Base-by-base conservation (phyloP, 2,797 vertebrate genomes). In the Todus mexicanus region DNA sequence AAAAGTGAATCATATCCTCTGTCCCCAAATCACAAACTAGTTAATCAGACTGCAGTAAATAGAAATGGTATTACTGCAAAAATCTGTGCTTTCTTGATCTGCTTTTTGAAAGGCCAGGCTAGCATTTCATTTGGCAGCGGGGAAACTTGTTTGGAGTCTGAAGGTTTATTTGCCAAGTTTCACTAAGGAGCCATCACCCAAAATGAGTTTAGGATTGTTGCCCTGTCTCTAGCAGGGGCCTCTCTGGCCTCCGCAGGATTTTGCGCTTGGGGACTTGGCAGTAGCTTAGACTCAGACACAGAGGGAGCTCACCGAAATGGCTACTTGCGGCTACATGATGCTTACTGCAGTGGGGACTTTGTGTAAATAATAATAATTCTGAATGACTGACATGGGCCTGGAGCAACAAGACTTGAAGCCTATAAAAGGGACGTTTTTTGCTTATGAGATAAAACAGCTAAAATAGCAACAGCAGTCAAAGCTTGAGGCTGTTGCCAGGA, bases 361-460 rank as follows among this genome's bases (percentile, higher is more conserved):
- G 94, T 92, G 89, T 91, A 96, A 95, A 94, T 94, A 94, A 84
- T 87, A 96, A 76, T 79, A 93, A 94, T 94, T 71, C 76, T 66
- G 82, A 88, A 85, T 92, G 93, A 95, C 70, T 95, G 89, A 80
- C 86, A 35, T 4, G 4, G 47, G 93, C 92, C 94, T 92, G 71
- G 53, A 95, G 95, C 95, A 93, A 85, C 70, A 82, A 64, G 84
- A 75, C 66, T 78, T 56, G 64, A 94, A 77, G 79, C 63, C 86
- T 93, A 87, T 84, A 57, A 74, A 90, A 94, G 66, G 74, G 75
- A 93, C 90, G 37, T 92, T 93, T 95, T 84, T 64, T 79, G 35
- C 82, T 92, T 92, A 90, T 87, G 79, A 91, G 91, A 93, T 89
- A 82, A 84, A 93, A 26, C 73, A 82, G 76, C 84, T 90, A 93